These are phyloP conservation scores for Apis dorsata DNA, from an alignment of 1,140 invertebrate species.

Conservation along the genomic window DNA sequence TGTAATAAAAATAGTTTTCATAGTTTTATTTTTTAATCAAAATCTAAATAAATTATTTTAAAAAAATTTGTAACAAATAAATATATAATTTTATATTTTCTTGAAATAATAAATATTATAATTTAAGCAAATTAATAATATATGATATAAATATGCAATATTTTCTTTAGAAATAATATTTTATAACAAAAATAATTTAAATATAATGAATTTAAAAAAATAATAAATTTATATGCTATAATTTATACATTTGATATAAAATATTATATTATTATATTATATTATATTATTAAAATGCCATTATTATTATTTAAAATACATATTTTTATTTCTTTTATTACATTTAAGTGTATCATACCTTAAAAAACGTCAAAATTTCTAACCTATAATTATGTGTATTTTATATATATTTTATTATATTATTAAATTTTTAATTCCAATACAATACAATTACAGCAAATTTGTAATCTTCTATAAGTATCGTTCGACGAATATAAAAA, in stretches of 20 bases:
- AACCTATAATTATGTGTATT: background rate
- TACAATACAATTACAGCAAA: background rate
- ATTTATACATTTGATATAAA: background rate
- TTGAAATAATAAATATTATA: background rate
- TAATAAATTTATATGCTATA: too few relatives aligned
- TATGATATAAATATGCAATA: too few relatives aligned
- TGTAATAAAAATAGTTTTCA: too few relatives aligned
- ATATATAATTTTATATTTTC: background rate
- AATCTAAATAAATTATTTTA: too few relatives aligned
- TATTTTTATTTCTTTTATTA: background rate
- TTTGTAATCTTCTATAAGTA: background rate
- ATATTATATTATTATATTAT: background rate
- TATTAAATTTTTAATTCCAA: background rate
- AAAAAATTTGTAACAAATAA: background rate
- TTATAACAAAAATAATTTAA: too few relatives aligned
- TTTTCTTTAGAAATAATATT: too few relatives aligned
- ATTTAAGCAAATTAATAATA: too few relatives aligned
- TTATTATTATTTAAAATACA: background rate
- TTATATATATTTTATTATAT: background rate
- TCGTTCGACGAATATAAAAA: conserved; percentile 17
- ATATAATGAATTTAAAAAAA: too few relatives aligned
- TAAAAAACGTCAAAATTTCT: background rate
- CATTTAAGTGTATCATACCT: background rate
- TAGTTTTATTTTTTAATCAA: too few relatives aligned
- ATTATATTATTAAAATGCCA: background rate